Conservation (phyloP, 1,140 invertebrate genomes). For the Heliothis virescens region DNA sequence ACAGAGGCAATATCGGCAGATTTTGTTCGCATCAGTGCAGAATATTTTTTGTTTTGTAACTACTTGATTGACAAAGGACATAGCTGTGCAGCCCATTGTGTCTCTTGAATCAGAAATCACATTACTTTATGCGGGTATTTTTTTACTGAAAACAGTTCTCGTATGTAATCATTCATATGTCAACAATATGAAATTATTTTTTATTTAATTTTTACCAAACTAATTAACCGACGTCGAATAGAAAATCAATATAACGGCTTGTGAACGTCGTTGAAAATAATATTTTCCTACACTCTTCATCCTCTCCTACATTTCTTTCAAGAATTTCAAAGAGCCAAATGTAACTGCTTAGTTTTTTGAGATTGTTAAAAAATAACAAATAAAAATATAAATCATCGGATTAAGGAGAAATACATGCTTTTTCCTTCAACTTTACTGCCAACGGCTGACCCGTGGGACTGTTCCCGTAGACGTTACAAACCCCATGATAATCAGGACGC, state of each 20-base stretch:
- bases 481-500: slow-evolving; percentile 36
- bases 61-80: background rate
- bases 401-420: background rate
- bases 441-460: background rate
- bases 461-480: slow-evolving; percentile 4
- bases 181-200: no score
- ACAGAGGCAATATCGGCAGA: background rate
- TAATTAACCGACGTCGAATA: no score
- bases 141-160: no score
- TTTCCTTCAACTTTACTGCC: background rate
- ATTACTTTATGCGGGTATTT: no score
- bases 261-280: no score
- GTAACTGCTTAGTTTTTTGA: background rate
- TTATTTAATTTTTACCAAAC: no score
- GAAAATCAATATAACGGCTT: no score
- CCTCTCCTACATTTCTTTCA: no score
- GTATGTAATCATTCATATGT: no score
- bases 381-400: background rate
- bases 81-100: background rate
- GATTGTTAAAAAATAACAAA: background rate
- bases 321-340: background rate
- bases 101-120: background rate
- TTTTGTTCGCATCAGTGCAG: background rate
- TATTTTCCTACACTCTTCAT: background rate
- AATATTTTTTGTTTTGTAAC: slow-evolving; percentile 18